phyloP scores from a whole-genome alignment of 1,140 invertebrate genomes.

The Dolichoris vasculosae region DNA sequence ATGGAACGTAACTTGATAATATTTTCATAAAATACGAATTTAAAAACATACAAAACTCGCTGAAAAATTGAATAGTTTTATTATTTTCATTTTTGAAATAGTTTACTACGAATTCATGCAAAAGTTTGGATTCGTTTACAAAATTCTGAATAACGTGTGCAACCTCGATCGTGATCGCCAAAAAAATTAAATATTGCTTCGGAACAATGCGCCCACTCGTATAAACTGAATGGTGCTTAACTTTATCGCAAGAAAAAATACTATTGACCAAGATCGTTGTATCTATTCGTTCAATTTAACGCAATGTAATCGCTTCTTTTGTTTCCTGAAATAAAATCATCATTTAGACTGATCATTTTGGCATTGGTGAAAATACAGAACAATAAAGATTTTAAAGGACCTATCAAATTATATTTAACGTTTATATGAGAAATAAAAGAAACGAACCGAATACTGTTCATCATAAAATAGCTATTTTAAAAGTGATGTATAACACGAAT shows the following conservation, averaged over 20 bases:
- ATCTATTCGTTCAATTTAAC: not conserved
- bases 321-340: not conserved
- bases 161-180: not conserved
- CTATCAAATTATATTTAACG: too few relatives aligned
- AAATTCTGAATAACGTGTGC: not conserved
- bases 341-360: too few relatives aligned
- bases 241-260: not conserved
- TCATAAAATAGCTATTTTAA: too few relatives aligned
- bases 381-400: too few relatives aligned
- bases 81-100: not conserved
- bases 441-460: too few relatives aligned
- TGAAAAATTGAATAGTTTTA: not conserved
- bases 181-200: not conserved
- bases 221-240: not conserved
- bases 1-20: not conserved
- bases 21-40: not conserved
- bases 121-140: not conserved
- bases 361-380: too few relatives aligned
- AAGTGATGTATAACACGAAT: too few relatives aligned
- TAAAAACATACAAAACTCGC: not conserved
- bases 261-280: not conserved
- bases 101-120: not conserved
- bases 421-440: too few relatives aligned
- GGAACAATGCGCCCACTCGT: not conserved
- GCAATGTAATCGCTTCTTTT: not conserved